Base-by-base conservation (phyloP, 1,140 invertebrate species). In the Archivesica marissinica region DNA sequence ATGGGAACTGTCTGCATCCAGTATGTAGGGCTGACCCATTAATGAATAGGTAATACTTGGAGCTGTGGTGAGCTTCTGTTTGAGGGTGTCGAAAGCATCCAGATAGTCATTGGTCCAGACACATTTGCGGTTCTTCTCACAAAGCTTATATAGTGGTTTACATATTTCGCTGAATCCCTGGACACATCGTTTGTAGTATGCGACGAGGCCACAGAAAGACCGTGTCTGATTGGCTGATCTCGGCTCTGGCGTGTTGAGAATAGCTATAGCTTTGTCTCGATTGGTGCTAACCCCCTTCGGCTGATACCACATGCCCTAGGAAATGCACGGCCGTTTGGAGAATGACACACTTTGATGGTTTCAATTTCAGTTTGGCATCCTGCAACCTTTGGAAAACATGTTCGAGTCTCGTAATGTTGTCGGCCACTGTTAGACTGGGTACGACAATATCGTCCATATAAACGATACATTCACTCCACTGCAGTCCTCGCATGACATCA, bases 1-100 rank as follows among this genome's bases (percentile, higher is more conserved):
- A 30, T 89, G 86, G 41, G 70, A 77, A 17, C 76, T 85, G 77
- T 90, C 89, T n/a, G 85, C 87, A n/a, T 89, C 83, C 15, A 91
- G 17, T 25, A 87, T 85, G 72, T 88, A 91, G 7, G 56, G 44
- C 20, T 6, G 3, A 17, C 33, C 64, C 20, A 38, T 41, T 30
- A 64, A n/a, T 39, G 78, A 52, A 33, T 85, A 80, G 38, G 56
- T 47, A 41, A 88, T 41, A 25, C 89, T 39, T 28, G 87, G 86
- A 38, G 86, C 39, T 11, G 66, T 50, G 1, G 68, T 86, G 11
- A 89, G 59, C 4, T 23, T 25, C 0, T 47, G 20, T 54, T 90
- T 89, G 15, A 89, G 41, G 1, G 23, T 30, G 11, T 89, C 47
- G 66, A 90, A 90, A 28, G 61, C 23, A 25, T 78, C 20, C 28